Percentiles rank a stretch among this genome's conserved stretches.
Conservation (phyloP, 2,797 vertebrate genomes). For the Crax fasciolata region DNA sequence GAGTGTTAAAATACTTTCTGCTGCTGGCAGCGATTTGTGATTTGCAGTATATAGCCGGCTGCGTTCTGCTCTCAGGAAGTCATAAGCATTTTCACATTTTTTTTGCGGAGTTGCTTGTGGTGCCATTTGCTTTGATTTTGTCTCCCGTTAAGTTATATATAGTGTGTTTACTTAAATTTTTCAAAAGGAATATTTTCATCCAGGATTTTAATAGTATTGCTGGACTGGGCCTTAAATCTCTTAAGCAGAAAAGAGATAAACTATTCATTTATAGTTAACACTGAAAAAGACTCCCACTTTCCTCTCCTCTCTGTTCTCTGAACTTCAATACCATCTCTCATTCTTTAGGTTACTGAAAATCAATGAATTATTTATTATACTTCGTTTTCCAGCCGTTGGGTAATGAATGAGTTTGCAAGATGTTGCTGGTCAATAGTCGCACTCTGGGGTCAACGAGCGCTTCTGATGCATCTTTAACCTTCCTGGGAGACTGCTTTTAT, state of each 20-base stretch:
- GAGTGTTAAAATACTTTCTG: constrained; percentile 42
- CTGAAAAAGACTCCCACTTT: neutral
- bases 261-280: neutral
- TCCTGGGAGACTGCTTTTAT: neutral
- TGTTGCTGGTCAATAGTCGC: neutral
- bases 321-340: neutral
- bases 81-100: constrained; percentile 25
- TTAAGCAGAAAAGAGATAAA: neutral
- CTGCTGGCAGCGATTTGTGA: constrained; percentile 34
- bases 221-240: neutral
- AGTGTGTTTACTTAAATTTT: constrained; percentile 20
- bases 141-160: neutral
- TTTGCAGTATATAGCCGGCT: neutral
- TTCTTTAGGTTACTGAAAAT: constrained; percentile 29
- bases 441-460: neutral
- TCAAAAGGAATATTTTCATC: constrained; percentile 26
- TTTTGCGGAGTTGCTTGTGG: neutral
- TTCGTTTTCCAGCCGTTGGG: neutral
- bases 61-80: neutral
- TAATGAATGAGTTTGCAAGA: constrained; percentile 9
- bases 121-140: constrained; percentile 41
- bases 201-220: neutral
- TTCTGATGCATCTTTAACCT: neutral
- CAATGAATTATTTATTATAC: constrained; percentile 33
- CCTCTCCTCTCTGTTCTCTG: neutral